These are phyloP conservation scores for Trimorus sp. DNA, from an alignment of 2,888 invertebrate species.

Conservation along the genomic window DNA sequence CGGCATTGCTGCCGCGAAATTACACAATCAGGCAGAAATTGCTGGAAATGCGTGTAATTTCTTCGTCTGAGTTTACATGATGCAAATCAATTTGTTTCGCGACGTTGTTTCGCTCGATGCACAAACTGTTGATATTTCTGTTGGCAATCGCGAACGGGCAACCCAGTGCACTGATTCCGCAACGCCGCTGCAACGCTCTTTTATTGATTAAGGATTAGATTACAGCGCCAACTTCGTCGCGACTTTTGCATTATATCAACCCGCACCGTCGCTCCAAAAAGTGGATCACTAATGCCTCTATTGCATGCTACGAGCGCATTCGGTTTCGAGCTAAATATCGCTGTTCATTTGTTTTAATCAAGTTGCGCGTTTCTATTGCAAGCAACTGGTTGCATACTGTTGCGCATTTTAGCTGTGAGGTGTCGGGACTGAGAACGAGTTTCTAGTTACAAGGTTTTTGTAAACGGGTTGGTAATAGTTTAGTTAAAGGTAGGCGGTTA, in stretches of 20 bases:
- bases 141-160: too few species aligned
- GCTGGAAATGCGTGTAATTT: not conserved
- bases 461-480: too few species aligned
- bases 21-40: too few species aligned
- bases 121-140: not conserved
- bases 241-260: conserved; percentile 41
- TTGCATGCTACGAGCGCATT: conserved; percentile 44
- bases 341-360: conserved; percentile 44
- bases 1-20: too few species aligned
- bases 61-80: too few species aligned
- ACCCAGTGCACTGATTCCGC: conserved; percentile 4
- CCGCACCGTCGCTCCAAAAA: conserved; percentile 19
- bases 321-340: conserved; percentile 31
- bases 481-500: too few species aligned
- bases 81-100: too few species aligned
- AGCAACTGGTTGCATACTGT: conserved; percentile 37
- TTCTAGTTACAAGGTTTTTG: too few species aligned
- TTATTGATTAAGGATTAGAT: conserved; percentile 35
- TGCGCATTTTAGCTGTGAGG: not conserved
- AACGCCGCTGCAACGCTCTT: conserved; percentile 12
- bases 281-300: conserved; percentile 44
- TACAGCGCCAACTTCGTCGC: conserved; percentile 13
- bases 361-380: conserved; percentile 34
- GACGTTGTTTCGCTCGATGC: not conserved
- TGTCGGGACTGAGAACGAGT: too few species aligned